phyloP scores from a whole-genome alignment of 2,888 invertebrate genomes.

The Rhagophthalmus giganteus region DNA sequence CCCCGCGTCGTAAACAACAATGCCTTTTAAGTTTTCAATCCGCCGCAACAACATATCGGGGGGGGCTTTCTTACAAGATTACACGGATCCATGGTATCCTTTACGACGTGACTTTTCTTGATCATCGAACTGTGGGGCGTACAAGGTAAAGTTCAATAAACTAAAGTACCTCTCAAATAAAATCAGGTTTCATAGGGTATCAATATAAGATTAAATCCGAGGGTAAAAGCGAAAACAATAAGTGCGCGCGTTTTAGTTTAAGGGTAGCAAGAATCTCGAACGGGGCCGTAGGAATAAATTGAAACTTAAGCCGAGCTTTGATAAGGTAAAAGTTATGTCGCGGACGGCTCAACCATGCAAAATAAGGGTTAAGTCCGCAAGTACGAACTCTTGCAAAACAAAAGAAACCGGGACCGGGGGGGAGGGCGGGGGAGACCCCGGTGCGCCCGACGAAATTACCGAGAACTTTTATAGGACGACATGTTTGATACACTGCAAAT shows the following conservation, averaged over 20 bases:
- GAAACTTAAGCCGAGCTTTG: conserved; percentile 45
- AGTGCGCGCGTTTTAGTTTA: conserved; percentile 31
- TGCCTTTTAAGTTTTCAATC: too few relatives aligned
- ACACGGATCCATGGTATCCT: not conserved
- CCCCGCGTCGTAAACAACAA: too few relatives aligned
- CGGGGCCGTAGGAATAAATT: conserved; percentile 42
- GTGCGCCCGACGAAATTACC: too few relatives aligned
- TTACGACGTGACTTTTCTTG: conserved; percentile 10
- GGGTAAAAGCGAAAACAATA: conserved; percentile 34
- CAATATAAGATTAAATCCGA: conserved; percentile 36
- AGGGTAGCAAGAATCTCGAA: conserved; percentile 33
- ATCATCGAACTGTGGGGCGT: conserved; percentile 18
- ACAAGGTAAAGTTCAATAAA: conserved; percentile 29
- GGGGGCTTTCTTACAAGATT: not conserved
- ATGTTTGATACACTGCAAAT: too few relatives aligned
- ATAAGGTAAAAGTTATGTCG: conserved; percentile 43
- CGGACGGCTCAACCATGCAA: conserved; percentile 39
- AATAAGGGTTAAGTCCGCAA: conserved; percentile 33
- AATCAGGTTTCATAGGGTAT: conserved; percentile 34
- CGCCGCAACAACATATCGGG: not conserved
- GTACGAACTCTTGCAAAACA: too few relatives aligned
- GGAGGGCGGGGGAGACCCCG: too few relatives aligned
- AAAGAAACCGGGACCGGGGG: too few relatives aligned
- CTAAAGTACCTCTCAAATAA: conserved; percentile 31
- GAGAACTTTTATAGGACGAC: too few relatives aligned